Evolutionary conservation across 2,797 vertebrate species (phyloP), one percentile per base, ranked within the genome.

Genomic region (Sebastolobus altivelis): DNA sequence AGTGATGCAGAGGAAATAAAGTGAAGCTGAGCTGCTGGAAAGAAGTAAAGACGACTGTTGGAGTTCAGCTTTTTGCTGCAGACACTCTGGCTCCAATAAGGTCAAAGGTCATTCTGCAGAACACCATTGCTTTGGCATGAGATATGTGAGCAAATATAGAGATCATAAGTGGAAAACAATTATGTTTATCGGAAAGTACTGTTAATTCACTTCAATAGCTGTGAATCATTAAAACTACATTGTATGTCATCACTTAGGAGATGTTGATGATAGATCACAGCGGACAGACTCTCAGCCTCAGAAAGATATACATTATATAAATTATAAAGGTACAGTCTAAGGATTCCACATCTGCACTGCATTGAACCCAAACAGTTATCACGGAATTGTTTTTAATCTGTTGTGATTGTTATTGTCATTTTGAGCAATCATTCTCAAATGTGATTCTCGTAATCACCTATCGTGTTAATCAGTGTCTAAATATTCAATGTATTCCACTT

Each of bases 81-180:
- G 49, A 70, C 20, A 3, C 16, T 11, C 18, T 27, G 31, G 31
- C 59, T 11, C 38, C 4, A 20, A 29, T 20, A 2, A 4, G 2
- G 66, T 46, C 60, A 55, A 79, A 54, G 61, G 54, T 75, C 54
- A 40, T 38, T 49, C 49, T 31, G 37, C 43, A 63, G 1, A 63
- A 18, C 56, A 25, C 29, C 11, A 16, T 6, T 43, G 6, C 27
- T 16, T 31, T 27, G 16, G 6, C 20, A 38, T 31, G 31, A 68
- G 20, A 13, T 1, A 37, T 38, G 20, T n/a, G 43, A 3, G 43
- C 16, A 46, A 46, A 8, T 18, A 18, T 20, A 52, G 49, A 52
- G 49, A 52, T 52, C 16, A 46, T 46, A 46, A 2, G 13, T 13
- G 5, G 38, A 40, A 40, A 46, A 46, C 6, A n/a, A 52, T n/a